Evolutionary conservation across 64 coral and sea anemone species (phyloP), one percentile per base, ranked within the genome.

Genomic region (Porites lutea): DNA sequence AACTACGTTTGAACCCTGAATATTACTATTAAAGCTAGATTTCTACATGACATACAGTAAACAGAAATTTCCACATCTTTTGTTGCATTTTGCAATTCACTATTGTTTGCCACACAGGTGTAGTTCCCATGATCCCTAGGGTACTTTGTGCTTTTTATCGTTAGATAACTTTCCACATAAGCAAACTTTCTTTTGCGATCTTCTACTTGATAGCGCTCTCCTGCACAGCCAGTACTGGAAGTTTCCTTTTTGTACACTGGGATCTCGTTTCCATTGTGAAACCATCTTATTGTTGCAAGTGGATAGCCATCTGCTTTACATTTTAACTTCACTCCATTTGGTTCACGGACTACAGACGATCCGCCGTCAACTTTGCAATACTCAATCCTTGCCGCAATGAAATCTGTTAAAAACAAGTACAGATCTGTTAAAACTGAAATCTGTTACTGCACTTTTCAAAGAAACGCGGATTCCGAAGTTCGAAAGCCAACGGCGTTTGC

Each of bases 61-160:
- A 91, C 27, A 75, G 68, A 71, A 21, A 91, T 27, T 6, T 67
- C 13, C 14, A 91, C 79, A 47, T 19, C 27, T 13, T 43, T 74
- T 13, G 8, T 37, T 2, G 3, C 49, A 74, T 5, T 47, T 60
- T 57, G 54, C 54, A 57, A 6, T 57, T 13, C 51, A 23, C n/a
- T 72, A 50, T 48, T 67, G 43, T 19, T 70, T 66, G 88, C 88
- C 62, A 54, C 8, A 9, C 88, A 90, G 3, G 62, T 79, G 48
- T 90, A 90, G 1, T 16, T 53, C 3, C 88, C 88, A 53, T 79
- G 47, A 64, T 90, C 88, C 18, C 48, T 77, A 47, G 78, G 78
- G 10, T 65, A 90, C 13, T 27, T 16, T 16, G 65, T 62, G 0
- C 1, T n/a, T 5, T 51, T 3, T 15, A 90, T 70, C 2, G 3